Evolutionary conservation across 2,113 vertebrate species (phyloP).

Genomic region (Lutjanus erythropterus): DNA sequence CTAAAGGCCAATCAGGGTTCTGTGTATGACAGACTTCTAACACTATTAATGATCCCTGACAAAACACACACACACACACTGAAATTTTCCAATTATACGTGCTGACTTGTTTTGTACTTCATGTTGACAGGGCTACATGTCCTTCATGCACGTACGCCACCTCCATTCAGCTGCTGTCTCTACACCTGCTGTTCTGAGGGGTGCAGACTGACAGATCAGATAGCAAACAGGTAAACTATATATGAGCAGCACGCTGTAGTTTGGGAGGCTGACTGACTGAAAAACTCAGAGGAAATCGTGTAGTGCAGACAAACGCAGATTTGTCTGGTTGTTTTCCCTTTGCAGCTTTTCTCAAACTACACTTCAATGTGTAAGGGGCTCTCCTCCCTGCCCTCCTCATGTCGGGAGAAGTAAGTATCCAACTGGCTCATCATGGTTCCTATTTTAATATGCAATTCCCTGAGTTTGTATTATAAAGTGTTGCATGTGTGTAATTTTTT

Average conservation of each 20-base stretch:
- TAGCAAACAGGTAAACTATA: constrained; percentile 36
- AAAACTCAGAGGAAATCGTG: neutral
- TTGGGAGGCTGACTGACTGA: neutral
- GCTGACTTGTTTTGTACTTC: constrained; percentile 11
- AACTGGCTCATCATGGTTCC: neutral
- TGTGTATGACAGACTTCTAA: neutral
- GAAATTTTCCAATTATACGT: constrained; percentile 36
- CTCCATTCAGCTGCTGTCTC: constrained; percentile 9
- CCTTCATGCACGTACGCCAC: constrained; percentile 20
- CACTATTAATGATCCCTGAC: constrained; percentile 32
- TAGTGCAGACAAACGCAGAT: neutral
- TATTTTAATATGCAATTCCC: neutral
- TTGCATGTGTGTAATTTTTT: neutral
- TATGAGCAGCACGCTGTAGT: constrained; percentile 46
- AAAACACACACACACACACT: constrained; percentile 26
- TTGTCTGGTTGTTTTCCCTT: neutral
- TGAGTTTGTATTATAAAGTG: neutral
- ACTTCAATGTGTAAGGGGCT: constrained; percentile 81
- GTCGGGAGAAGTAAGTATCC: constrained; percentile 80
- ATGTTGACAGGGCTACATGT: constrained; percentile 43
- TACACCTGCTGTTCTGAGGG: constrained; percentile 30
- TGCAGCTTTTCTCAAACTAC: neutral
- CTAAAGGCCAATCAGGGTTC: neutral
- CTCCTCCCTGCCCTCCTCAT: constrained; percentile 80
- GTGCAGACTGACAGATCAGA: constrained; percentile 45